Conservation (phyloP, 92 coral and sea anemone species). For the Paramuricea clavata region DNA sequence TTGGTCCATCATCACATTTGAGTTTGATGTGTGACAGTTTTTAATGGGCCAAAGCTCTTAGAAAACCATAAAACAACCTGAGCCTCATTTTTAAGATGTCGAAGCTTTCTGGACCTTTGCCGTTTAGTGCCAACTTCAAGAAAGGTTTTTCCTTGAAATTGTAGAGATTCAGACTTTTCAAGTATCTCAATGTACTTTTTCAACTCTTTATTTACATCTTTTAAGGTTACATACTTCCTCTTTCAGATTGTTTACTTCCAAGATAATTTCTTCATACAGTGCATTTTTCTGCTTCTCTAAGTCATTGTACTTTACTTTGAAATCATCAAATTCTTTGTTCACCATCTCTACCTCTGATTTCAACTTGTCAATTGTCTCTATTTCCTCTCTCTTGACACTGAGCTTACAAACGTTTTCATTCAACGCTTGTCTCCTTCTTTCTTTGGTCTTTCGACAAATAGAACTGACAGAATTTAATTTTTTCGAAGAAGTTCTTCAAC, state of each 20-base stretch:
- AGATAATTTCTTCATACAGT: constrained; percentile 61
- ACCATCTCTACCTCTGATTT: constrained; percentile 59
- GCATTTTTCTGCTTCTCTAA: constrained; percentile 65
- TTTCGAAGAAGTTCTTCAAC: constrained; percentile 62
- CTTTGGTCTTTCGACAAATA: constrained; percentile 48
- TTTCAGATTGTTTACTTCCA: constrained; percentile 58
- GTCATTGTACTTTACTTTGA: constrained; percentile 59
- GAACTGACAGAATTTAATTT: constrained; percentile 43
- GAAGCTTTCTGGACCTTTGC: constrained; percentile 51
- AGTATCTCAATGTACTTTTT: constrained; percentile 63
- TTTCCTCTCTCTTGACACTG: constrained; percentile 65
- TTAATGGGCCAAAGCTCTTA: constrained; percentile 70
- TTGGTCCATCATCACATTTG: constrained; percentile 32
- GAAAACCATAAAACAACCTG: constrained; percentile 76
- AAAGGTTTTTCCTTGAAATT: constrained; percentile 51
- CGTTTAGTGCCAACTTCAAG: constrained; percentile 51
- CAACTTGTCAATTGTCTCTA: constrained; percentile 57
- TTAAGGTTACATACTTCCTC: constrained; percentile 59
- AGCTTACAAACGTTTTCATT: constrained; percentile 63
- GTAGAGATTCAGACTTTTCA: constrained; percentile 50
- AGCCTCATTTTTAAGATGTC: constrained; percentile 58
- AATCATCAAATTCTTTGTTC: constrained; percentile 59
- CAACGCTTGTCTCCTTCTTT: constrained; percentile 60
- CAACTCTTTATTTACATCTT: constrained; percentile 57
- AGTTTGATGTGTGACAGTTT: constrained; percentile 59